A percentile compares a stretch with the other conserved stretches of the same genome.
These are phyloP conservation scores for Pomatostomus ruficeps DNA, from an alignment of 2,113 vertebrate species.

Conservation along the genomic window DNA sequence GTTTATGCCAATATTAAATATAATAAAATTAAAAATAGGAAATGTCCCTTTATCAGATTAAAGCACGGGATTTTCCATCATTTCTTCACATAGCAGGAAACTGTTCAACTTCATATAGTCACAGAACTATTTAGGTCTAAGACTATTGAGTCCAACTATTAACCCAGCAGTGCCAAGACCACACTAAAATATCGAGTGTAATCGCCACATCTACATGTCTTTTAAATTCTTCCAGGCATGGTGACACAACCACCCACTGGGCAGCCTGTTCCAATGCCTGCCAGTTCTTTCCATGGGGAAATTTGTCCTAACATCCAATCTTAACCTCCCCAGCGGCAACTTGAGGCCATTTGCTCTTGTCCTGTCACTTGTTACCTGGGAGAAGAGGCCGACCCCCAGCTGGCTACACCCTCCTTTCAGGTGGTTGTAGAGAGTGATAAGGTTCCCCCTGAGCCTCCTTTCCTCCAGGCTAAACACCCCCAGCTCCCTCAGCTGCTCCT, in stretches of 20 bases:
- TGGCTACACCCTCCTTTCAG: neutral
- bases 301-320: neutral
- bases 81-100: neutral
- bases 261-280: neutral
- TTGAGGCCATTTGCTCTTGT: neutral
- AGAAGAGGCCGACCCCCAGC: neutral
- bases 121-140: neutral
- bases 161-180: neutral
- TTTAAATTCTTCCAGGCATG: neutral
- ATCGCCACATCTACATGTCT: neutral
- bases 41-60: neutral
- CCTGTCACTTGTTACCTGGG: fast-evolving
- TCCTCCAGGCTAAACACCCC: neutral
- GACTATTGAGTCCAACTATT: neutral
- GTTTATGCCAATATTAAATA: neutral
- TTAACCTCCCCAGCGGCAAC: too few species aligned
- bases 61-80: neutral
- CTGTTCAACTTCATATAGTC: neutral
- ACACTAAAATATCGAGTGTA: too few species aligned
- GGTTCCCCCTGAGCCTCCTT: neutral
- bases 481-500: neutral
- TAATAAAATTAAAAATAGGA: neutral
- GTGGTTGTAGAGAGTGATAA: fast-evolving
- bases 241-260: too few species aligned
- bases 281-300: neutral